Evolutionary conservation across 2,888 invertebrate genomes (phyloP), one percentile per base, ranked within the genome.

Genomic region (Plutella xylostella): DNA sequence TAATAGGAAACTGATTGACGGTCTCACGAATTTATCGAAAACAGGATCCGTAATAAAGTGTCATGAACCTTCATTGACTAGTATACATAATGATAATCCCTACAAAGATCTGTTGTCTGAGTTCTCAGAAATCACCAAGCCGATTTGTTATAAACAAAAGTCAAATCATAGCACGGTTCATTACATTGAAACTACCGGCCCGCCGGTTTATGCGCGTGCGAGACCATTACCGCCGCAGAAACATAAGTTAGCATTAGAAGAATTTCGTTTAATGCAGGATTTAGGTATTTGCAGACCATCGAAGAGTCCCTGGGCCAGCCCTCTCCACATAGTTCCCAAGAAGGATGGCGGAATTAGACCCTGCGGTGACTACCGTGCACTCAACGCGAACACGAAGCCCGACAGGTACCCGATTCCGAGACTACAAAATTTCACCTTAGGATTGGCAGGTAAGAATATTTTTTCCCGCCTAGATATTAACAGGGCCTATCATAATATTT

Each of bases 211-310:
- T 19, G 21, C 43, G n/a, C 25, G 25, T 9, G n/a, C n/a, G n/a
- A 46, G 72, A 12, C 60, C 66, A 0, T 48, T 75, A 1, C 52
- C 57, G 1, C 66, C 63, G 0, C 61, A 65, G 3, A 55, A 58
- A 17, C 60, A 67, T 15, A 22, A 42, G 2, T 55, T 55, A 7
- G 66, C 64, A 0, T 61, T 60, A 46, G 46, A 53, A 3, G 64
- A 68, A 45, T 68, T 71, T 49, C 35, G 51, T 3, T 3, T 39
- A 0, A 60, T 72, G 63, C 46, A 60, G 7, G 57, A 72, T 17
- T 48, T 56, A 17, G 76, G 71, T 0, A 68, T 76, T 11, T 68
- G 68, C 28, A 55, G 71, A 3, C 73, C 68, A 0, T 75, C 72
- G 0, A 62, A 58, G 4, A 68, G 69, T 30, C 51, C 56, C 2